Percentiles rank a stretch among this genome's conserved stretches.
Conservation (phyloP, 2,113 vertebrate species). For the Microtus montanus region DNA sequence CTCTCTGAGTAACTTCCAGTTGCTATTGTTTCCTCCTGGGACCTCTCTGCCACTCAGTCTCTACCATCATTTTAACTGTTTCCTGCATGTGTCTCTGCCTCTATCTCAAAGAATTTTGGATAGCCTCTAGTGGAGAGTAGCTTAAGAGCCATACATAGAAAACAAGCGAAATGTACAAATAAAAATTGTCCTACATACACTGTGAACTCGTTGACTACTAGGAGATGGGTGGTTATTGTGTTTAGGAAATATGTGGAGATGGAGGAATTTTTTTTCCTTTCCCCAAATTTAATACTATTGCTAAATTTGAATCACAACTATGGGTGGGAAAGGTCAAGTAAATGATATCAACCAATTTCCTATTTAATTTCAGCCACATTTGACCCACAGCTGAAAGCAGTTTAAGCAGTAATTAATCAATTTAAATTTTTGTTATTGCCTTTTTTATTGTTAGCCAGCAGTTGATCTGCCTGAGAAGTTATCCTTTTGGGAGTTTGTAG, state of each 20-base stretch:
- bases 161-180: neutral
- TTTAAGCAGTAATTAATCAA: neutral
- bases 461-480: neutral
- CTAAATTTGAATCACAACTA: slow-evolving; percentile 4
- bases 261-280: neutral
- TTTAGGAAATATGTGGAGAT: neutral
- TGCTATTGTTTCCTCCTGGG: neutral
- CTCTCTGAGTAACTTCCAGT: neutral
- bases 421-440: neutral
- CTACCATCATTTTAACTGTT: neutral
- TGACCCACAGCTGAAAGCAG: neutral
- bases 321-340: neutral
- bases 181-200: neutral
- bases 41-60: neutral
- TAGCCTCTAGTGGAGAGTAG: neutral
- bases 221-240: neutral
- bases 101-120: neutral
- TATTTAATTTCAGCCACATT: neutral
- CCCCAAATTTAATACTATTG: neutral
- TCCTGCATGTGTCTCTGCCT: neutral
- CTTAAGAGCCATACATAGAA: neutral
- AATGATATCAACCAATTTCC: neutral
- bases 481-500: neutral
- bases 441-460: neutral
- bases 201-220: neutral